Evolutionary conservation across 2,113 vertebrate species (phyloP), one percentile per base, ranked within the genome.

Genomic region (Pachycephala philippinensis): DNA sequence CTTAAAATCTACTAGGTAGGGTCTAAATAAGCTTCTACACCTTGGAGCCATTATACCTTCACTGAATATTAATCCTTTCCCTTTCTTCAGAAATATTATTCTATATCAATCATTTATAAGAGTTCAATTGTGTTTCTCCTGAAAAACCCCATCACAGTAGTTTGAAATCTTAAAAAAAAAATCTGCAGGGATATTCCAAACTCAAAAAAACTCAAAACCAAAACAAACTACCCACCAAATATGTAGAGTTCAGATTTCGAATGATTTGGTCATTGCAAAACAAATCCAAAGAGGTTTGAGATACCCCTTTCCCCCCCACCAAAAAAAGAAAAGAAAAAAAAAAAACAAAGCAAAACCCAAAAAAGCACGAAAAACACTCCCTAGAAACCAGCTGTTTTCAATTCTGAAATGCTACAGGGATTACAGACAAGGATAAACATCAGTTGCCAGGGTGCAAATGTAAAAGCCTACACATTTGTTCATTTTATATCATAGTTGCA

Each of bases 401-500:
- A 30, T 69, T 24, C 42, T 56, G 30, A 79, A 91, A 95, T 84
- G 11, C 59, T 49, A 60, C 33, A 57, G 18, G 15, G 75, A 72
- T 68, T 79, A 52, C 60, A 84, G 31, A 63, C 20, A 71, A 30
- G 53, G 60, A 94, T 65, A 74, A 89, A 83, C 22, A 85, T 71
- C 64, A 84, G 9, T 82, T 89, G 57, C 39, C 8, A 15, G 42
- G n/a, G 39, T 90, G 60, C 14, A 91, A 84, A 88, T 64, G 54
- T 80, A 90, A 80, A 90, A 90, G 53, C 50, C 54, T 79, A 87
- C 47, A 77, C 27, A 77, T 91, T 88, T 88, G 74, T 30, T 42
- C 72, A 47, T 71, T 96, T 80, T 94, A 85, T 49, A 81, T 40
- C 54, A 52, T 39, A 71, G 63, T 49, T 90, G 30, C 80, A 97